Base-by-base conservation (phyloP, 2,888 invertebrate genomes). In the Xanthia icteritia region DNA sequence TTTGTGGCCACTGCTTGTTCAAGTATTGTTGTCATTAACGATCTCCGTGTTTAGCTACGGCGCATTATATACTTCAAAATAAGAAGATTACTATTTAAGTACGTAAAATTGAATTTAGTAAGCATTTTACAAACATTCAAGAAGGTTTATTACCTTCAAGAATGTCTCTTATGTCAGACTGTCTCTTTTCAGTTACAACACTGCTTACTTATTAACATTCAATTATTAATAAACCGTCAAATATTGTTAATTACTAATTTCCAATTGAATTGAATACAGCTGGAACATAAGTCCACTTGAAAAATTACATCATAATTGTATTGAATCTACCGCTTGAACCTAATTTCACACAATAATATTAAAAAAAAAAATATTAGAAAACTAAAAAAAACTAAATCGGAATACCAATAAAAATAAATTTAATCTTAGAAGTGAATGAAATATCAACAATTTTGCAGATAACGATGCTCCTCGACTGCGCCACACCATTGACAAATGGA, bases 401-500 rank as follows among this genome's bases (percentile, higher is more conserved):
- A 51, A 39, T 15, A 23, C 1, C 5, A 56, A 64, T 48, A 17
- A 11, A 4, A 48, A 13, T 15, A 60, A 60, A 39, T 60, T 13
- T 17, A 0, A 36, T 39, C 8, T 64, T 17, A 36, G 23, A 36
- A 51, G 11, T 13, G 65, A 51, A 66, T 45, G 20, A 20, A 36
- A 69, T 63, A 48, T 58, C 0, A 65, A 27, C 11, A 39, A 27
- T 11, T 1, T 9, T 0, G 63, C 11, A 11, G n/a, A 11, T 60
- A 15, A 4, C 31, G 13, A 27, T 36, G 4, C 9, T 20, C n/a
- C 23, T 68, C 20, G 39, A 81, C 75, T 63, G 17, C 39, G 45
- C 65, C 68, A 75, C 81, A 64, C 69, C 82, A 85, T 81, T 81
- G 74, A 74, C 93, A 94, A 94, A 96, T 95, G 96, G 94, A 95